Conservation (phyloP, 1,140 invertebrate species). For the Phymastichus coffea region DNA sequence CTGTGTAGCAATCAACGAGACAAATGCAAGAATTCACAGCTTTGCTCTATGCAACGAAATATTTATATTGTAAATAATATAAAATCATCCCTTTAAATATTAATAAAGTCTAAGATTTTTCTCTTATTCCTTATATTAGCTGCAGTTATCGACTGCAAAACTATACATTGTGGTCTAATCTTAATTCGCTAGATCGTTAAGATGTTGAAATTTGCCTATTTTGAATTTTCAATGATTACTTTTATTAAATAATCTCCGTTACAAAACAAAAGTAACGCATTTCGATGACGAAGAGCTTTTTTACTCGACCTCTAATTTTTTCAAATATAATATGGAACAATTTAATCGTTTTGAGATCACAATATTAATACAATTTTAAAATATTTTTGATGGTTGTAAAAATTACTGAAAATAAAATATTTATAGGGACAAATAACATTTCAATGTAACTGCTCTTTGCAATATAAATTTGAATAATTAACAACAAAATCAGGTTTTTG, state of each 20-base stretch:
- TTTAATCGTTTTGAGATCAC: slow-evolving; percentile 23
- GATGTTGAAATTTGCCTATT: slow-evolving; percentile 8
- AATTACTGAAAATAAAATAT: slow-evolving; percentile 13
- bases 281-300: slow-evolving; percentile 20
- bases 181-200: slow-evolving; percentile 17
- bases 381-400: slow-evolving; percentile 15
- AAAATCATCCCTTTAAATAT: slow-evolving; percentile 21
- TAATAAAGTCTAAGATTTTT: slow-evolving; percentile 17
- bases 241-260: slow-evolving; percentile 1
- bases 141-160: slow-evolving; percentile 4
- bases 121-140: slow-evolving; percentile 8
- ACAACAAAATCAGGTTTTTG: slow-evolving; percentile 4
- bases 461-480: too few species aligned
- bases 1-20: slow-evolving; percentile 18
- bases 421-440: not conserved
- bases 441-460: not conserved
- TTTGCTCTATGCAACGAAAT: slow-evolving; percentile 8
- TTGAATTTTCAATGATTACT: slow-evolving; percentile 7
- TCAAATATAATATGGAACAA: slow-evolving; percentile 13
- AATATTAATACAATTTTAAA: slow-evolving; percentile 25
- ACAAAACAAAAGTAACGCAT: slow-evolving; percentile 12
- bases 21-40: slow-evolving; percentile 24
- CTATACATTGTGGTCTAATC: slow-evolving; percentile 7
- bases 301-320: not conserved
- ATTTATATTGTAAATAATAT: slow-evolving; percentile 14